These are phyloP conservation scores for Meleagris gallopavo DNA, from an alignment of 2,113 vertebrate species.

Conservation along the genomic window DNA sequence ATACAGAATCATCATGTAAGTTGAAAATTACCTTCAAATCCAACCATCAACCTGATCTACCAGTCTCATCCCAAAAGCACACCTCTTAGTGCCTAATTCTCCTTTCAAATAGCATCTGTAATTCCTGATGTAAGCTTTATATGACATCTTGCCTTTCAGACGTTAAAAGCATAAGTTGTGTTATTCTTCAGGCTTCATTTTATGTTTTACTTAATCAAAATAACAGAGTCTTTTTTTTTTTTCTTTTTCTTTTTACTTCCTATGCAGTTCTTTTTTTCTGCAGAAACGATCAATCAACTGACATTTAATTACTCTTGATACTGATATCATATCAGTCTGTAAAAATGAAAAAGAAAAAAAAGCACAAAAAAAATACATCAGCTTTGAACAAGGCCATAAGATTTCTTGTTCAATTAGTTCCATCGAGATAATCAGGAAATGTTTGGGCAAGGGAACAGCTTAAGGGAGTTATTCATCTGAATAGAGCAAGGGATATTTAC, in stretches of 20 bases:
- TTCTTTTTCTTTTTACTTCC: not conserved
- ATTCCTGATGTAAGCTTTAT: not conserved
- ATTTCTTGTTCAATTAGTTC: slow-evolving; percentile 24
- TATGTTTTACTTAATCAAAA: not conserved
- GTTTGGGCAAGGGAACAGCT: not conserved
- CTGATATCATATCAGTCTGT: not conserved
- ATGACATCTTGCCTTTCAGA: not conserved
- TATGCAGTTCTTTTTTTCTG: not conserved
- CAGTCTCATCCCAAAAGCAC: not conserved
- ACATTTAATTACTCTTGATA: not conserved
- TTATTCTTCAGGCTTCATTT: not conserved
- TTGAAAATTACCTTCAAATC: not conserved
- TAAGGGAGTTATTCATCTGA: not conserved
- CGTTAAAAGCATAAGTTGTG: not conserved
- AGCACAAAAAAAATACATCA: not conserved
- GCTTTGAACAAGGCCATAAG: not conserved
- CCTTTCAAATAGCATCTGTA: slow-evolving; percentile 34
- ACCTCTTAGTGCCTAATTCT: not conserved
- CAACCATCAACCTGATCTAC: not conserved
- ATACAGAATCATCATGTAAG: not conserved
- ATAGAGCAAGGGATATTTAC: not conserved
- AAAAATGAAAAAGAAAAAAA: not conserved
- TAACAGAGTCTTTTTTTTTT: not conserved
- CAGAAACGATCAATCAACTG: slow-evolving; percentile 4
- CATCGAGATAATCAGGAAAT: not conserved